Evolutionary conservation across 1,140 invertebrate species (phyloP), one percentile per base, ranked within the genome.

Genomic region (Sweltsa coloradensis): DNA sequence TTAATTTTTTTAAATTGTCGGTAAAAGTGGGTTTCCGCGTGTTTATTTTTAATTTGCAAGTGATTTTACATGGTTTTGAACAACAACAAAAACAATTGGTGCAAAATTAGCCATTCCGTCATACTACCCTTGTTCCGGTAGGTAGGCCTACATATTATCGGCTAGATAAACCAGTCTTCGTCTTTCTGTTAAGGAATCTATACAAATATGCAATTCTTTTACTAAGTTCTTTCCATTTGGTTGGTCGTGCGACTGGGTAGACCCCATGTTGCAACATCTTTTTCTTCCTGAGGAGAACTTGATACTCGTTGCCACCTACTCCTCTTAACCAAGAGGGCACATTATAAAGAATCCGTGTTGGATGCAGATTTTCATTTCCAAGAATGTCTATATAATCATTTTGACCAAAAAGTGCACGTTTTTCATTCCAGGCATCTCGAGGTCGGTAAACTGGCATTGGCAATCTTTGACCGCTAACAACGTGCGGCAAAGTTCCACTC

Each of bases 321-420:
- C 90, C 91, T 58, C 82, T 74, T 13, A 97, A 68, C 90, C 91
- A 96, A 0, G 66, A 60, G 1, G 91, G 92, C 9, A 93, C 74
- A 52, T 81, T 77, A 53, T 93, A 90, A 2, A 91, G 57, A n/a
- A 89, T 75, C 58, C 74, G 79, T 0, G 81, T 79, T 1, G 90
- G 90, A 65, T 90, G 81, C 22, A 96, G 51, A 7, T 75, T 73
- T 40, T 83, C 82, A 60, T 82, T 77, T 2, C 91, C 91, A 23
- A 96, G 68, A 42, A 96, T 94, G 66, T 96, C 91, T 45, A 97
- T 95, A 58, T 95, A 96, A 68, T 97, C 92, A 71, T 97, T 97
- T 62, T 96, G 91, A 1, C 92, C 92, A 71, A 89, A 93, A 0
- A 91, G 58, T 7, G 89, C 89, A 60, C 75, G 74, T 53, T 79